Evolutionary conservation across 2,113 vertebrate species (phyloP).

Genomic region (Oreotrochilus melanogaster): DNA sequence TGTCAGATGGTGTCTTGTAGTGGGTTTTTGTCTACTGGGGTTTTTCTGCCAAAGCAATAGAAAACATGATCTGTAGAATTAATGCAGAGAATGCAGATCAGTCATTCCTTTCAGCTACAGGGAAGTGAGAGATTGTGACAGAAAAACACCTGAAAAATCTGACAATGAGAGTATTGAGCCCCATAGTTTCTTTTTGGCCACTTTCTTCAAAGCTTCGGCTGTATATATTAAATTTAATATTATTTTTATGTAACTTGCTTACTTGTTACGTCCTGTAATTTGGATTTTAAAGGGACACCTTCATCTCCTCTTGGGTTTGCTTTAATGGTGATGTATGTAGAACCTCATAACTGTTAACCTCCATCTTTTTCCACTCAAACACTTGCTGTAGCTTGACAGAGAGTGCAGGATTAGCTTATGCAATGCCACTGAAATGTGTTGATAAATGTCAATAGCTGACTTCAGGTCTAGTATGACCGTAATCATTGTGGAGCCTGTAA

Average conservation of each 20-base stretch:
- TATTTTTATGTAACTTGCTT: neutral
- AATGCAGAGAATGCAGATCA: neutral
- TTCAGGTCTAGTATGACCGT: neutral
- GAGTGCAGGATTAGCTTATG: neutral
- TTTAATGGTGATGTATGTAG: neutral
- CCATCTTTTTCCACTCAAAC: neutral
- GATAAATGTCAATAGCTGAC: neutral
- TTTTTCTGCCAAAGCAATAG: neutral
- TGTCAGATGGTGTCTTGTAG: neutral
- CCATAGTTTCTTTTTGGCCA: neutral
- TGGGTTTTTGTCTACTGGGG: neutral
- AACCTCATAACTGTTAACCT: neutral
- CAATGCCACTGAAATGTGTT: neutral
- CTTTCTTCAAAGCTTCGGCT: neutral
- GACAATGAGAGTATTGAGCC: neutral
- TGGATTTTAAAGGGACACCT: neutral
- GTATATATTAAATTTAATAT: neutral
- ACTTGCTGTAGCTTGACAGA: neutral
- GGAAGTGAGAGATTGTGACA: neutral
- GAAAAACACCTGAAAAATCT: neutral
- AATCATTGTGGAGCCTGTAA: rapidly evolving
- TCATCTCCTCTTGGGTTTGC: neutral
- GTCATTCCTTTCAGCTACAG: neutral
- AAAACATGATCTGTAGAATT: neutral
- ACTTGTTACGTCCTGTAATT: neutral